Percentiles rank a stretch among this genome's conserved stretches.
These are phyloP conservation scores for Zaprionus vittiger DNA, from an alignment of 1,140 invertebrate species.

Conservation along the genomic window DNA sequence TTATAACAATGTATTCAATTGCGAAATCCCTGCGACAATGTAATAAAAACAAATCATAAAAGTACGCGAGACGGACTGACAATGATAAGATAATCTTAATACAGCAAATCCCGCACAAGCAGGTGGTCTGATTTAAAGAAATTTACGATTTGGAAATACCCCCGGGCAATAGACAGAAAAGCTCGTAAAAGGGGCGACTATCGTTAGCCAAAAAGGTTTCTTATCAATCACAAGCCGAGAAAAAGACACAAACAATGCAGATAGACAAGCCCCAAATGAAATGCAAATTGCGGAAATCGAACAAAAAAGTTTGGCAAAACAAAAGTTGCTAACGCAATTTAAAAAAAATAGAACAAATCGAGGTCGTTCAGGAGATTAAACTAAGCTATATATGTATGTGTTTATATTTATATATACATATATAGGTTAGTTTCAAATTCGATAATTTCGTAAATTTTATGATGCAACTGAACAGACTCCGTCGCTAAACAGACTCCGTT, in stretches of 20 bases:
- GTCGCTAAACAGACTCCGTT: not conserved
- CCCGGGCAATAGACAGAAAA: constrained; percentile 39
- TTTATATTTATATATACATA: not conserved
- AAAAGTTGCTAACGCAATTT: constrained; percentile 9
- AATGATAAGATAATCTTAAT: constrained; percentile 69
- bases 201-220: constrained; percentile 8
- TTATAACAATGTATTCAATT: constrained; percentile 26
- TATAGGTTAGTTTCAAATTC: not conserved
- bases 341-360: not conserved
- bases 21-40: constrained; percentile 52
- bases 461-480: not conserved
- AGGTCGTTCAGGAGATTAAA: not conserved
- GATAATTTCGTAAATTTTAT: not conserved
- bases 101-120: constrained; percentile 44
- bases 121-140: constrained; percentile 56
- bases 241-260: constrained; percentile 1
- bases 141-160: constrained; percentile 66
- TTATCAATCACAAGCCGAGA: constrained; percentile 38
- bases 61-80: constrained; percentile 14
- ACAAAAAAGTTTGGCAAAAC: constrained; percentile 23
- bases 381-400: constrained; percentile 1
- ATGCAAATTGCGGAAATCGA: constrained; percentile 15
- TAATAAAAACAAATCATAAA: constrained; percentile 65
- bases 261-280: constrained; percentile 1
- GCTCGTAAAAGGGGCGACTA: constrained; percentile 11